phyloP scores from a whole-genome alignment of 2,888 invertebrate species.

The Myopa testacea region DNA sequence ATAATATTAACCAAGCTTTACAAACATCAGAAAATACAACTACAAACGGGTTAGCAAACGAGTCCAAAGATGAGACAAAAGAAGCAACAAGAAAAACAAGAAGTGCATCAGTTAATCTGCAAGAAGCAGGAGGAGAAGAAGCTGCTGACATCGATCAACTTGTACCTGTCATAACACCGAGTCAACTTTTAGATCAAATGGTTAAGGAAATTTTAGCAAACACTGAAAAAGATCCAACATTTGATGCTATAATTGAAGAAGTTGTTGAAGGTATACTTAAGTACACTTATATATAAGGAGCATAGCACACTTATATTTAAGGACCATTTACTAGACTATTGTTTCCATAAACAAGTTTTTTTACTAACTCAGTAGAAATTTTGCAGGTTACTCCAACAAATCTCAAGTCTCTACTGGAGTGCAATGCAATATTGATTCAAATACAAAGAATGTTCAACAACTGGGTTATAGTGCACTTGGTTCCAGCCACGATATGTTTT shows the following conservation, averaged over 20 bases:
- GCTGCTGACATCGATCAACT: background rate
- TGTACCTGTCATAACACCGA: conserved; percentile 40
- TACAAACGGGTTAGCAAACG: background rate
- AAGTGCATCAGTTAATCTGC: background rate
- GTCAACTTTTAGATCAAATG: conserved; percentile 59
- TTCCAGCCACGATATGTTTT: background rate
- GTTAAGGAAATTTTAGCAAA: conserved; percentile 63
- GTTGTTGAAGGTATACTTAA: conserved; percentile 53
- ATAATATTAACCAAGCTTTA: conserved; percentile 60
- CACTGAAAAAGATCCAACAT: conserved; percentile 64
- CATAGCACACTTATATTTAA: background rate
- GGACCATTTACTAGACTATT: too few species aligned
- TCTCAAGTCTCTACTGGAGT: conserved; percentile 41
- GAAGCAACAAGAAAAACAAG: conserved; percentile 5
- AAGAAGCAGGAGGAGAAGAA: conserved; percentile 9
- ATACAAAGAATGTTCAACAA: background rate
- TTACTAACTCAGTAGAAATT: background rate
- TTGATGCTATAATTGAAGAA: conserved; percentile 62
- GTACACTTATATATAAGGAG: background rate
- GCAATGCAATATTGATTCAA: conserved; percentile 44
- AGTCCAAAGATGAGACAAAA: background rate
- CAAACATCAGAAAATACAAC: conserved; percentile 26
- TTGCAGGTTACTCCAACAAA: conserved; percentile 41
- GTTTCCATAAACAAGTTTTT: background rate
- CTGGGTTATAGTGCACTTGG: background rate